Evolutionary conservation across 2,888 invertebrate species (phyloP).

Genomic region (Andrena bicolor): DNA sequence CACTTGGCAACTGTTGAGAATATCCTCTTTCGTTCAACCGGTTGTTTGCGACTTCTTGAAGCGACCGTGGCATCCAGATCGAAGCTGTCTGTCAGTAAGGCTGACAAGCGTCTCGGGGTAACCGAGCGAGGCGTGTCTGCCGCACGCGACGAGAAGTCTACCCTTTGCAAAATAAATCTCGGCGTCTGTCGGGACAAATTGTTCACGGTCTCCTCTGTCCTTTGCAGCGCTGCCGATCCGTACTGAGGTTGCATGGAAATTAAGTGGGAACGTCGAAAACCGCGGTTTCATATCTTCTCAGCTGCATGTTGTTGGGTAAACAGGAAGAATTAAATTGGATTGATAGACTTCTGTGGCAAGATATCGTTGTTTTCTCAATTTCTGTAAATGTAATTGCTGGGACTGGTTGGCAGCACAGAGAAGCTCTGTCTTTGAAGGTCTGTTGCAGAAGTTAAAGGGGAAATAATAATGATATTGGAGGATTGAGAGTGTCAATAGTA

Average conservation of each 20-base stretch:
- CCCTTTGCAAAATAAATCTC: constrained; percentile 3
- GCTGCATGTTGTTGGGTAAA: background rate
- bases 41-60: background rate
- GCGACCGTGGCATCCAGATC: constrained; percentile 24
- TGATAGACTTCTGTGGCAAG: too few relatives aligned
- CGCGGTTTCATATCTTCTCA: background rate
- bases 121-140: background rate
- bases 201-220: background rate
- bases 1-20: constrained; percentile 10
- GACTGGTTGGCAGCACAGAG: too few relatives aligned
- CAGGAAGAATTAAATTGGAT: background rate
- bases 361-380: too few relatives aligned
- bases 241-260: background rate
- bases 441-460: too few relatives aligned
- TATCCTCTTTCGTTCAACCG: constrained; percentile 5
- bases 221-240: background rate
- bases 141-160: background rate
- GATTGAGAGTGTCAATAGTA: too few relatives aligned
- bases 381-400: too few relatives aligned
- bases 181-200: background rate
- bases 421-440: too few relatives aligned
- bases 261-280: background rate
- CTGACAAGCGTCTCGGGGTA: constrained; percentile 27
- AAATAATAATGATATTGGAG: too few relatives aligned
- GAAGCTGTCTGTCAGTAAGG: constrained; percentile 41